phyloP scores from a whole-genome alignment of 2,797 vertebrate species.

The Mus caroli region DNA sequence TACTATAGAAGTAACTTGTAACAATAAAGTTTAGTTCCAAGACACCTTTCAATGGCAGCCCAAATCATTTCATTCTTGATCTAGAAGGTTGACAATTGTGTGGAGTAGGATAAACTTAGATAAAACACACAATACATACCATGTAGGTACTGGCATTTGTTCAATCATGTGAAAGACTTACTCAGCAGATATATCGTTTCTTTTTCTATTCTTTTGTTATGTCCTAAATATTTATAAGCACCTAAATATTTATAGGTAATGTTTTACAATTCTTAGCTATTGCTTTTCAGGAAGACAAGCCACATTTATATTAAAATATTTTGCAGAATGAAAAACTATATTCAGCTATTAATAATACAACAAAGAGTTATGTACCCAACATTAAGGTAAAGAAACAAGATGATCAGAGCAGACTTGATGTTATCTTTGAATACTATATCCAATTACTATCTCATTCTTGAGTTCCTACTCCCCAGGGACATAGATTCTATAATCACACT shows the following conservation, averaged over 20 bases:
- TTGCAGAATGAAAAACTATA: not conserved
- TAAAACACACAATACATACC: not conserved
- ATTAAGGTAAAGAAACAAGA: not conserved
- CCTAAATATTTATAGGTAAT: constrained; percentile 38
- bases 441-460: not conserved
- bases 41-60: not conserved
- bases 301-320: constrained; percentile 32
- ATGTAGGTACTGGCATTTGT: not conserved
- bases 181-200: not conserved
- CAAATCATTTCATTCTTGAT: not conserved
- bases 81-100: not conserved
- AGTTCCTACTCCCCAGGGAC: not conserved
- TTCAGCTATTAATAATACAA: constrained; percentile 5
- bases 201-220: constrained; percentile 11
- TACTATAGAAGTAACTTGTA: not conserved
- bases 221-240: constrained; percentile 37
- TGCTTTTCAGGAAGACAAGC: not conserved
- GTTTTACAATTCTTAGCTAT: constrained; percentile 19
- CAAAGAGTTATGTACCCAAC: not conserved
- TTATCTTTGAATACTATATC: not conserved
- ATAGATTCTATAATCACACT: not conserved
- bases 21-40: not conserved
- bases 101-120: not conserved
- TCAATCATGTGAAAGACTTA: constrained; percentile 16
- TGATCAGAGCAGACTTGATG: not conserved